phyloP scores from a whole-genome alignment of 2,113 vertebrate species.

The Nothoprocta perdicaria region DNA sequence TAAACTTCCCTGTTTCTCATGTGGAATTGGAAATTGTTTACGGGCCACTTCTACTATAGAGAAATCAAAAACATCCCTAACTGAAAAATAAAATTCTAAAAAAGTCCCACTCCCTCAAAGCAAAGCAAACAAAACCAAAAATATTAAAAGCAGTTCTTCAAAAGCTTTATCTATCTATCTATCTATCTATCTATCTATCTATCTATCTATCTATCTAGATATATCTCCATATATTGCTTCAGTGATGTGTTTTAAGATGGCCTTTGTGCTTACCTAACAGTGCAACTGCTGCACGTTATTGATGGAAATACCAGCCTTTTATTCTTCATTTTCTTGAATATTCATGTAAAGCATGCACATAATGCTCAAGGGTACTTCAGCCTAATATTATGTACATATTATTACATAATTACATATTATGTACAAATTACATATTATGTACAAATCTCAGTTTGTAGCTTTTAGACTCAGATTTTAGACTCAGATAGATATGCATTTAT shows the following conservation, averaged over 20 bases:
- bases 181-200: too few species aligned
- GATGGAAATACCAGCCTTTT: neutral
- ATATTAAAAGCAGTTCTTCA: neutral
- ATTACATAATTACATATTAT: too few species aligned
- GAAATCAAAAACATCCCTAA: neutral
- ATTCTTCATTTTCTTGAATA: neutral
- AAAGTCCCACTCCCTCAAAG: neutral
- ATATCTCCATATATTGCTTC: neutral
- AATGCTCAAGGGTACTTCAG: neutral
- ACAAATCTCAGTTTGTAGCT: rapidly evolving
- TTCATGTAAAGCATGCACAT: neutral
- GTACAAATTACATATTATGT: rapidly evolving
- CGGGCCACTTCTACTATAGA: neutral
- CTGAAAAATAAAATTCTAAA: neutral
- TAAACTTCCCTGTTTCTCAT: neutral
- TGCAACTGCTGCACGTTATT: neutral
- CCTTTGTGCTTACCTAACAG: neutral
- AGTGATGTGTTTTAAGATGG: neutral
- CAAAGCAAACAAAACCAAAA: neutral
- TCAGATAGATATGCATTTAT: neutral
- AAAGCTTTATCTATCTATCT: neutral
- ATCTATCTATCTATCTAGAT: neutral
- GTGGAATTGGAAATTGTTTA: neutral
- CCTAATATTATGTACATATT: rapidly evolving
- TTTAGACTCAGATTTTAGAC: neutral